A percentile compares a stretch with the other conserved stretches of the same genome.
Evolutionary conservation across 2,797 vertebrate species (phyloP).

Genomic region (Synaphobranchus kaupii): DNA sequence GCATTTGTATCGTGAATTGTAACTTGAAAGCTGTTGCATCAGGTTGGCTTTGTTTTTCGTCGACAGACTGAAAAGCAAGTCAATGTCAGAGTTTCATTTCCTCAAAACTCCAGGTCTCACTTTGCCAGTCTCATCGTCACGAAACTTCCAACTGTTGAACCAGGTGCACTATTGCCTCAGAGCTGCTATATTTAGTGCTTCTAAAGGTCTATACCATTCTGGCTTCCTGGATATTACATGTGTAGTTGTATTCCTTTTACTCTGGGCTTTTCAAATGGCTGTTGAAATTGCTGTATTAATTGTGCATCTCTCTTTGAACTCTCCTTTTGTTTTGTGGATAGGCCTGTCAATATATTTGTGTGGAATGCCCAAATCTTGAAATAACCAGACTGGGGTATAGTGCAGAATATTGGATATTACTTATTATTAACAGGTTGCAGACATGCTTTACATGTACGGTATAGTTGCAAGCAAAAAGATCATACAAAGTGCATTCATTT

Average conservation of each 20-base stretch:
- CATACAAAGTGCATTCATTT: neutral
- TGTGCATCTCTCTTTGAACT: neutral
- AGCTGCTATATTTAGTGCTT: conserved; percentile 2
- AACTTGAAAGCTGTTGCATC: conserved; percentile 22
- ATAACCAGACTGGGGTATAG: neutral
- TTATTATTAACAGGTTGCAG: neutral
- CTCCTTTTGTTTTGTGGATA: neutral
- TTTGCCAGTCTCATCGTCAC: neutral
- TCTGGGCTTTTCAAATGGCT: neutral
- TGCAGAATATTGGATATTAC: neutral
- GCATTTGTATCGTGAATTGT: conserved; percentile 25
- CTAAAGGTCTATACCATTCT: neutral
- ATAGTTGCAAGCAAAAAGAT: neutral
- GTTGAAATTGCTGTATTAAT: neutral
- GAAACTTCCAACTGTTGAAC: conserved; percentile 18
- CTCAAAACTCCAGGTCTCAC: conserved; percentile 30
- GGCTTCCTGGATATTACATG: neutral
- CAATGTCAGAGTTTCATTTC: conserved; percentile 15
- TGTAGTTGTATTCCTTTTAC: neutral
- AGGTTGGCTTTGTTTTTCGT: conserved; percentile 40
- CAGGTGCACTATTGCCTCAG: conserved; percentile 15
- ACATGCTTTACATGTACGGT: neutral
- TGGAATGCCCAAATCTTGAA: neutral
- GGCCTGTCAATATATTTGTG: neutral
- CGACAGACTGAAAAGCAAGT: neutral